A percentile compares a stretch with the other conserved stretches of the same genome.
Evolutionary conservation across 2,113 vertebrate genomes (phyloP).

Genomic region (Pelecanus crispus): DNA sequence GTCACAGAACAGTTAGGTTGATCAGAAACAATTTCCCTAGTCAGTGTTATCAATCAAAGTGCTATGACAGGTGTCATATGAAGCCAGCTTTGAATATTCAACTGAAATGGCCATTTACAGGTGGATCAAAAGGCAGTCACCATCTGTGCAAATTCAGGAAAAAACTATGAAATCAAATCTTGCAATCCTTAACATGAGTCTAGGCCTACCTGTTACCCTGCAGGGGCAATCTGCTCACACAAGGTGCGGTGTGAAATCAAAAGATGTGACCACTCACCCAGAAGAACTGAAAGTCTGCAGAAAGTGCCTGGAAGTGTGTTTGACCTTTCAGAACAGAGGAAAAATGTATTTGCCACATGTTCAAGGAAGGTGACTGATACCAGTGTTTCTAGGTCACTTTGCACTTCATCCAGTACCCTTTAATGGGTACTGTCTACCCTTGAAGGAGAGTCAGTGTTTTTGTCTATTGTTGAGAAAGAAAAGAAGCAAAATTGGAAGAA

Average conservation of each 20-base stretch:
- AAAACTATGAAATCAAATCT: not conserved
- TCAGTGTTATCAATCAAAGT: not conserved
- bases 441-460: not conserved
- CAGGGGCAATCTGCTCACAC: fast-evolving
- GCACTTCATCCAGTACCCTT: not conserved
- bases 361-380: not conserved
- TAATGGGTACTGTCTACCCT: not conserved
- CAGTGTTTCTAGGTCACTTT: not conserved
- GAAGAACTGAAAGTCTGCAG: not conserved
- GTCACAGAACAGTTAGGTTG: not conserved
- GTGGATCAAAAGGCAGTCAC: not conserved
- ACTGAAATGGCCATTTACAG: not conserved
- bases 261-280: not conserved
- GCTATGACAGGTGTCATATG: not conserved
- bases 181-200: not conserved
- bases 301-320: not conserved
- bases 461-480: not conserved
- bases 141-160: not conserved
- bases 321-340: not conserved
- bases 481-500: not conserved
- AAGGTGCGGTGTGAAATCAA: not conserved
- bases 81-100: not conserved
- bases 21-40: not conserved
- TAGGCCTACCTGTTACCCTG: not conserved
- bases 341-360: not conserved